phyloP scores from a whole-genome alignment of 2,113 vertebrate species.

The Phylloscopus trochilus region DNA sequence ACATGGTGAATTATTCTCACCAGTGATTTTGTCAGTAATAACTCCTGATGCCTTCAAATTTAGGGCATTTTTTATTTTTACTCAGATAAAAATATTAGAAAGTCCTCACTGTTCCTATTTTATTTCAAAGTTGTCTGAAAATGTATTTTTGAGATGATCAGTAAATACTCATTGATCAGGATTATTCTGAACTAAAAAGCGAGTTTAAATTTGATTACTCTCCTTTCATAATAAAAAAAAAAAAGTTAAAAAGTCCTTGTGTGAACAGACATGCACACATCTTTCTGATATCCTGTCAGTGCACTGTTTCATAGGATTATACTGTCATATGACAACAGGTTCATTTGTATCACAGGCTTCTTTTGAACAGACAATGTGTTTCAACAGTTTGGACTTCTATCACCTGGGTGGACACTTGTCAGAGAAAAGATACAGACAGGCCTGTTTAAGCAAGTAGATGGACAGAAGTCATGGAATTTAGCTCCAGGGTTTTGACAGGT shows the following conservation, averaged over 20 bases:
- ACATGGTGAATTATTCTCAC: background rate
- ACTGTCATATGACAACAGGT: background rate
- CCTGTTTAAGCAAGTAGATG: background rate
- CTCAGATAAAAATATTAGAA: background rate
- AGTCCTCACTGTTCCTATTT: background rate
- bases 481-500: background rate
- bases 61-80: background rate
- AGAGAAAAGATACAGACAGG: background rate
- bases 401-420: background rate
- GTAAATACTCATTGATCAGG: background rate
- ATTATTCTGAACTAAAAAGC: background rate
- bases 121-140: background rate
- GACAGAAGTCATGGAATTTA: background rate
- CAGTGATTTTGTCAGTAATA: background rate
- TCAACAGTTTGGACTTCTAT: background rate
- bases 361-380: background rate
- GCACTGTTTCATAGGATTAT: conserved; percentile 1
- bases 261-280: background rate
- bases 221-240: background rate
- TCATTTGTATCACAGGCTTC: background rate
- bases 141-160: background rate
- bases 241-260: background rate
- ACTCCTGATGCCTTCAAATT: background rate
- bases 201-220: background rate
- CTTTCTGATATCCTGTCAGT: background rate